A percentile compares a stretch with the other conserved stretches of the same genome.
Conservation (phyloP, 2,113 vertebrate species). For the Cryptotis parvus region DNA sequence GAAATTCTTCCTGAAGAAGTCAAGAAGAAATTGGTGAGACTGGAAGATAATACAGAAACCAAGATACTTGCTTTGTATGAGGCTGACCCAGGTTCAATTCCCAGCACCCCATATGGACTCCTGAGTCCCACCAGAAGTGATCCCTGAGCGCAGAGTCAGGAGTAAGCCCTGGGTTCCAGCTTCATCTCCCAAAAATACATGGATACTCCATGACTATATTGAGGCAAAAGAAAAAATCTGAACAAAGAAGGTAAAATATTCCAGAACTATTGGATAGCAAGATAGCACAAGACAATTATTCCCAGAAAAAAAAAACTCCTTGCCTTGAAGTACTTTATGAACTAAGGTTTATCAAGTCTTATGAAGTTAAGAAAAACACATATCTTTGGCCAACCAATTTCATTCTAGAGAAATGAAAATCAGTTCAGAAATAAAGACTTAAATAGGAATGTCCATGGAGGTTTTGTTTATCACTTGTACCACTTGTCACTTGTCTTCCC, state of each 20-base stretch:
- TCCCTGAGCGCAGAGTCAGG: too few species aligned
- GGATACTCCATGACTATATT: too few species aligned
- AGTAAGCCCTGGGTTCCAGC: too few species aligned
- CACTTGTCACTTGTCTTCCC: too few species aligned
- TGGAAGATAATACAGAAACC: not conserved
- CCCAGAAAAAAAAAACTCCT: not conserved
- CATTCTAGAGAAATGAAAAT: not conserved
- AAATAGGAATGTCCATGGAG: too few species aligned
- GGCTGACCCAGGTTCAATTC: too few species aligned
- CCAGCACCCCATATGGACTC: too few species aligned
- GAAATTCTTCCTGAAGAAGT: too few species aligned
- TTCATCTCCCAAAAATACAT: too few species aligned
- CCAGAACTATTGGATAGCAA: not conserved
- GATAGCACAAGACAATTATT: not conserved
- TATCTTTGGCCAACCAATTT: not conserved
- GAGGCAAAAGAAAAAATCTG: not conserved
- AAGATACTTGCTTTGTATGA: too few species aligned
- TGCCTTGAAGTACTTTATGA: not conserved
- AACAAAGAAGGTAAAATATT: not conserved
- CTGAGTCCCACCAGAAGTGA: too few species aligned
- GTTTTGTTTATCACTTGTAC: not conserved
- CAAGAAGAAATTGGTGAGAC: not conserved
- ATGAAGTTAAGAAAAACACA: constrained; percentile 5
- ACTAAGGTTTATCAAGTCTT: not conserved
- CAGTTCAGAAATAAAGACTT: not conserved